Evolutionary conservation across 2,888 invertebrate genomes (phyloP), one percentile per base, ranked within the genome.

Genomic region (Rotaria magnacalcarata): DNA sequence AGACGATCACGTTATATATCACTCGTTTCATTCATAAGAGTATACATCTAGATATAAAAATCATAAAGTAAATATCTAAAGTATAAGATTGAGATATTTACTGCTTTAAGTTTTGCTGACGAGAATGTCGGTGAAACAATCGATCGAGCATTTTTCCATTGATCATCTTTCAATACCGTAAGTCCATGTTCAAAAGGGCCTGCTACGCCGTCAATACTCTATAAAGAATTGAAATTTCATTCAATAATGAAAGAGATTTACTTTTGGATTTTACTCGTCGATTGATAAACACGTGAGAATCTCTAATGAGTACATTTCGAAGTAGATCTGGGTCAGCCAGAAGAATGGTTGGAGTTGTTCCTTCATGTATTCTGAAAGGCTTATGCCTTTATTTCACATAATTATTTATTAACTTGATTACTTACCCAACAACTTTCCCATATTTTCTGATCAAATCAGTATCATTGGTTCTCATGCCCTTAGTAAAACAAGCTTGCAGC

Each of bases 81-180:
- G 50, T 50, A 11, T 50, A 6, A 8, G 50, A 50, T 50, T 8
- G 50, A 50, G 19, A 34, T 52, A 11, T 10, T 34, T 75, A 86
- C 85, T 50, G 75, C 75, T 85, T 85, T 86, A 16, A 86, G 58
- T 60, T 86, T 86, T 47, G 85, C 86, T 7, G 58, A 43, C 3
- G 86, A 75, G 21, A 86, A 86, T 27, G 85, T 50, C 16, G 86
- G 74, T 21, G 86, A 80, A 16, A 86, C 58, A 47, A 86, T 86
- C 2, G 86, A 43, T 34, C 86, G 74, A 56, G 85, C 85, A 86
- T 86, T 86, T 84, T 86, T 86, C 86, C 86, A 86, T 80, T 85
- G 54, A 56, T 85, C 86, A 60, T 85, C 86, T 75, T 85, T 86
- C n/a, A 86, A 34, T 24, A 54, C 43, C 10, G 85, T 85, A 24